Percentiles rank a stretch among this genome's conserved stretches.
Evolutionary conservation across 2,888 invertebrate species (phyloP).

Genomic region (Rhaphigaster nebulosa): DNA sequence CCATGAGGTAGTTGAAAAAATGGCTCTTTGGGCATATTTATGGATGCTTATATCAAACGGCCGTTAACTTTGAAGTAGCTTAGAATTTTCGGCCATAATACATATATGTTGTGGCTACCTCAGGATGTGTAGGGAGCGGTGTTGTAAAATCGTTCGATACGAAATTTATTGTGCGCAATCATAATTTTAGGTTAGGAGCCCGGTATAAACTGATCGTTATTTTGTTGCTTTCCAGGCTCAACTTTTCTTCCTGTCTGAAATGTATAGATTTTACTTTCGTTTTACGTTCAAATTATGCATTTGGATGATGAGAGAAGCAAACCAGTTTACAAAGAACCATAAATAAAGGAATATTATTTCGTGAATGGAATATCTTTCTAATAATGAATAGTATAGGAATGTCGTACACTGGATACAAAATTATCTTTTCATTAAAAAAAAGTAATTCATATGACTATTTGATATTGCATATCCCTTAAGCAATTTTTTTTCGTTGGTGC

Average conservation of each 20-base stretch:
- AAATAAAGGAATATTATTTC: not conserved
- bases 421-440: too few relatives aligned
- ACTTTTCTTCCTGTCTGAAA: not conserved
- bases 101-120: not conserved
- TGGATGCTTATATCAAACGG: not conserved
- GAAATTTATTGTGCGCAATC: constrained; percentile 7
- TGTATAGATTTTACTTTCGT: not conserved
- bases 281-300: not conserved
- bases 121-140: not conserved
- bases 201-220: not conserved
- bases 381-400: not conserved
- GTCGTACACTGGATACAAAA: too few relatives aligned
- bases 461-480: too few relatives aligned
- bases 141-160: not conserved
- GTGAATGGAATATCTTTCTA: not conserved
- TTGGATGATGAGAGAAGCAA: not conserved
- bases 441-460: too few relatives aligned
- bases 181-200: constrained; percentile 3
- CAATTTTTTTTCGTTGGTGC: too few relatives aligned
- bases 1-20: constrained; percentile 37
- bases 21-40: constrained; percentile 3
- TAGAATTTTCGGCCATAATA: constrained; percentile 26
- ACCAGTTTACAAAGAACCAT: not conserved
- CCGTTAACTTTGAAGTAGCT: constrained; percentile 9
- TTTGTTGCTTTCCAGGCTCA: not conserved